phyloP scores from a whole-genome alignment of 2,797 vertebrate genomes.

The Taenioides sp. region DNA sequence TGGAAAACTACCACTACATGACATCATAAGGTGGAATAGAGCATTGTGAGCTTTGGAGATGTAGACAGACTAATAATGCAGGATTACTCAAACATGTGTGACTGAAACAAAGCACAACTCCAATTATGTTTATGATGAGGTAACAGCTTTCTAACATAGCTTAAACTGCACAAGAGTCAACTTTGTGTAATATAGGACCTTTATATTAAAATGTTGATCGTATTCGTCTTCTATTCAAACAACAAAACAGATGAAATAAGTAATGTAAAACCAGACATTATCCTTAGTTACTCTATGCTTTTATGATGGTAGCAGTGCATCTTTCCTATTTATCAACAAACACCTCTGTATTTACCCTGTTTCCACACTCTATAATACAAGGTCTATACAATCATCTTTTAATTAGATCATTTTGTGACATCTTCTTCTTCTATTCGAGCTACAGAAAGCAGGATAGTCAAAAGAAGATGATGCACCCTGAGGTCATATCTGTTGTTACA shows the following conservation, averaged over 20 bases:
- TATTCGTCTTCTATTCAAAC: too few species aligned
- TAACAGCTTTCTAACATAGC: too few species aligned
- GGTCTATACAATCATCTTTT: slow-evolving; percentile 34
- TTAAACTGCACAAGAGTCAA: too few species aligned
- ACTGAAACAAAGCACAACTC: too few species aligned
- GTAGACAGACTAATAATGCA: too few species aligned
- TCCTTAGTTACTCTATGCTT: neutral
- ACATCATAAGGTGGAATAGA: too few species aligned
- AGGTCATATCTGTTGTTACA: slow-evolving; percentile 44
- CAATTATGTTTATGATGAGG: too few species aligned
- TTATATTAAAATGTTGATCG: too few species aligned
- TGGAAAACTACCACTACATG: too few species aligned
- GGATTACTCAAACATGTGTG: too few species aligned
- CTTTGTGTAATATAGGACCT: too few species aligned
- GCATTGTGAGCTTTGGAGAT: too few species aligned
- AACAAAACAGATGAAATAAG: neutral
- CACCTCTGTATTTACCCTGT: neutral
- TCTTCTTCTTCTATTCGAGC: slow-evolving; percentile 32
- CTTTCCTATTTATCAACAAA: neutral
- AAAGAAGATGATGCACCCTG: slow-evolving; percentile 32
- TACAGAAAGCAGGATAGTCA: slow-evolving; percentile 24
- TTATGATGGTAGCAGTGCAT: neutral
- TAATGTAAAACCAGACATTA: neutral
- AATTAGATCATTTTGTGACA: slow-evolving; percentile 47
- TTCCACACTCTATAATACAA: slow-evolving; percentile 36